A percentile compares a stretch with the other conserved stretches of the same genome.
These are phyloP conservation scores for Rhizoglyphus robini DNA, from an alignment of 1,140 invertebrate genomes.

Conservation along the genomic window DNA sequence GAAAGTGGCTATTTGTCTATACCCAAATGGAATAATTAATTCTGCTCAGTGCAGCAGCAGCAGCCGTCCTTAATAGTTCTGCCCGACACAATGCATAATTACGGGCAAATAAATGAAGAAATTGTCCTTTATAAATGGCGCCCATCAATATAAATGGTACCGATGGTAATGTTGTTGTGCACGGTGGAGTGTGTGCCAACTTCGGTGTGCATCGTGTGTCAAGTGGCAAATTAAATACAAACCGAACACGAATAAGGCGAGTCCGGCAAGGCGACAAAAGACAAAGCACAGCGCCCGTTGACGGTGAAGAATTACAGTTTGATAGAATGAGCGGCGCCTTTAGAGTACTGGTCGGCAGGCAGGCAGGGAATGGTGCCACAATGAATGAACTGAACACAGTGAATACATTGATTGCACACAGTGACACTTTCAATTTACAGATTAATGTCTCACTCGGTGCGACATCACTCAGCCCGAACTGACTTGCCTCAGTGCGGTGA, in stretches of 20 bases:
- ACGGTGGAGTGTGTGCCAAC: not conserved
- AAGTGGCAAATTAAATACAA: slow-evolving; percentile 2
- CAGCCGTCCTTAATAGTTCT: not conserved
- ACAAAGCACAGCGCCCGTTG: not conserved
- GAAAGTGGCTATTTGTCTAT: not conserved
- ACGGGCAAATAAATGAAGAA: not conserved
- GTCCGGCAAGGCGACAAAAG: not conserved
- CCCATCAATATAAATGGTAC: not conserved
- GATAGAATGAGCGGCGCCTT: not conserved
- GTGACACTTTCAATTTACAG: slow-evolving; percentile 5
- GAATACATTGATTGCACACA: no score
- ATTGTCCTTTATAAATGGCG: slow-evolving; percentile 8
- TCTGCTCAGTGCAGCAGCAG: not conserved
- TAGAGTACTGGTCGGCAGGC: no score
- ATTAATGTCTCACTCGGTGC: not conserved
- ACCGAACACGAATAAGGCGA: slow-evolving; percentile 5
- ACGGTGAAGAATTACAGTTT: slow-evolving; percentile 7
- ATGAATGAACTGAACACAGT: no score
- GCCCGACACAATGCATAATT: slow-evolving; percentile 5
- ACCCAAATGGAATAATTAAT: not conserved
- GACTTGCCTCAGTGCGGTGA: not conserved
- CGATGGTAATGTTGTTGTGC: not conserved
- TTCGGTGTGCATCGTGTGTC: not conserved
- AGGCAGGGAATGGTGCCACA: no score
- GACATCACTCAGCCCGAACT: not conserved